Conservation (phyloP, 1,140 invertebrate species). For the Phymastichus coffea region DNA sequence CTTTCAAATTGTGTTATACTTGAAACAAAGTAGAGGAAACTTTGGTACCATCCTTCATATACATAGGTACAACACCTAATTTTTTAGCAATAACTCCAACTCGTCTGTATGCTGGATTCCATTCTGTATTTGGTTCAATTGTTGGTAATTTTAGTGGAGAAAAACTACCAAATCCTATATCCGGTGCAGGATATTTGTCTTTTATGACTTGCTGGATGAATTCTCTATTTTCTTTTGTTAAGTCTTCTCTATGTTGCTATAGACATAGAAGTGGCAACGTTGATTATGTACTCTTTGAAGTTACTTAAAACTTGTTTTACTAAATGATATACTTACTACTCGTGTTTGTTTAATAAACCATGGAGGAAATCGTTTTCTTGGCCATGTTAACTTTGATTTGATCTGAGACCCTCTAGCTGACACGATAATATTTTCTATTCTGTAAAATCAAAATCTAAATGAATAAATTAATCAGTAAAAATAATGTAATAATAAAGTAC, state of each 20-base stretch:
- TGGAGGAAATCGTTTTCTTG: slow-evolving; percentile 58
- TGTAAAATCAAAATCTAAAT: slow-evolving; percentile 5
- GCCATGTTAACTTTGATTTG: slow-evolving; percentile 30
- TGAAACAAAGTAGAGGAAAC: slow-evolving; percentile 82
- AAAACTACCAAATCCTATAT: slow-evolving; percentile 49
- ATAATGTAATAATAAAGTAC: neutral
- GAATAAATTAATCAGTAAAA: slow-evolving; percentile 5
- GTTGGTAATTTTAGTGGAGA: slow-evolving; percentile 60
- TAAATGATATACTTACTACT: slow-evolving; percentile 48
- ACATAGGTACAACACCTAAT: slow-evolving; percentile 91
- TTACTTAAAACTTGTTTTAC: neutral
- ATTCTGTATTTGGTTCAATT: slow-evolving; percentile 60
- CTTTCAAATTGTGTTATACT: slow-evolving; percentile 55
- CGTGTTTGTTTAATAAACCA: slow-evolving; percentile 60
- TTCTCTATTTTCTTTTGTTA: slow-evolving; percentile 78
- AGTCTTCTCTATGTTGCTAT: slow-evolving; percentile 66
- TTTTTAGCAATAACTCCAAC: slow-evolving; percentile 89
- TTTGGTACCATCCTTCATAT: slow-evolving; percentile 83
- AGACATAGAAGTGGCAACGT: neutral
- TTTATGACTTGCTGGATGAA: slow-evolving; percentile 80
- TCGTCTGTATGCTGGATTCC: slow-evolving; percentile 66
- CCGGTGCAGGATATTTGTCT: slow-evolving; percentile 61
- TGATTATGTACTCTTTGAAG: neutral
- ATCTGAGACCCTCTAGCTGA: too few species aligned
- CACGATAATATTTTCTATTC: slow-evolving; percentile 26